Conservation (phyloP, 2,888 invertebrate genomes). For the Tyria jacobaeae region DNA sequence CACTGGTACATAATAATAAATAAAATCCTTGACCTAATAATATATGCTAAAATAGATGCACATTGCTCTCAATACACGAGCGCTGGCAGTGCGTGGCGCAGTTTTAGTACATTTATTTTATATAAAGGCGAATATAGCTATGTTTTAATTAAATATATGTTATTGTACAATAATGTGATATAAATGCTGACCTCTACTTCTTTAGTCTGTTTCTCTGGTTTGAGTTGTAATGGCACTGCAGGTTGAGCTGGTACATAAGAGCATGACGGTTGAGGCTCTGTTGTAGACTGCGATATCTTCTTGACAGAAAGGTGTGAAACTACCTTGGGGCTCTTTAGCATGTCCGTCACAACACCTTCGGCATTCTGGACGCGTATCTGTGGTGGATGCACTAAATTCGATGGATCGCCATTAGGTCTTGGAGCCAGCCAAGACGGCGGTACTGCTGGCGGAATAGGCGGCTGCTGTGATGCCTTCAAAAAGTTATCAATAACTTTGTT, state of each 20-base stretch:
- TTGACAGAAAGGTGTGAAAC: conserved; percentile 55
- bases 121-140: conserved; percentile 38
- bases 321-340: conserved; percentile 58
- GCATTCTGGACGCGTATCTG: conserved; percentile 72
- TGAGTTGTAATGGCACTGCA: conserved; percentile 65
- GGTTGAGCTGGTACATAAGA: conserved; percentile 68
- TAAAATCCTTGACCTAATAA: conserved; percentile 83
- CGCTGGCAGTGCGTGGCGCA: conserved; percentile 72
- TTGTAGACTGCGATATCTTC: conserved; percentile 49
- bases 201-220: conserved; percentile 74
- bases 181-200: conserved; percentile 83
- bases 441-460: conserved; percentile 76
- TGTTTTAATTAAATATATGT: conserved; percentile 43
- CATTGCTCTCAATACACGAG: conserved; percentile 75
- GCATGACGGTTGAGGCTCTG: conserved; percentile 78
- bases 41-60: conserved; percentile 80
- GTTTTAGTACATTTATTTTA: conserved; percentile 58
- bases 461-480: conserved; percentile 54
- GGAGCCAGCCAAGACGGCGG: conserved; percentile 76
- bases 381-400: conserved; percentile 62
- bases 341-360: conserved; percentile 58
- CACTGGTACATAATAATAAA: conserved; percentile 53
- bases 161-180: conserved; percentile 44
- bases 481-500: conserved; percentile 46
- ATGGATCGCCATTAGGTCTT: conserved; percentile 53